Evolutionary conservation across 2,113 vertebrate genomes (phyloP).

Genomic region (Ondatra zibethicus): DNA sequence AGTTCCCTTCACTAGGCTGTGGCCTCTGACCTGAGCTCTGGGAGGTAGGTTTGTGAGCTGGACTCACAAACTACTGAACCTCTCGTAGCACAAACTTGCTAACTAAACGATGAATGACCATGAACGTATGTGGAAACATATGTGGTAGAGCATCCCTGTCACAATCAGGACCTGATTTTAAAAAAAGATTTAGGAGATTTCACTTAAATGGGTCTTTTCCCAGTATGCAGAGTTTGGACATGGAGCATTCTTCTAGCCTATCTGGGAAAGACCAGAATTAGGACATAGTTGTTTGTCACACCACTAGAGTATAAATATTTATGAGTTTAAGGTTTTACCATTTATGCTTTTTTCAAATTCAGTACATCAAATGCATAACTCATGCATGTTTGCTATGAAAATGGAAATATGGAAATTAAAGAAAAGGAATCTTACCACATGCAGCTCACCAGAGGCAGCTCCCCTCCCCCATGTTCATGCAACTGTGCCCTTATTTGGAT

Average conservation of each 20-base stretch:
- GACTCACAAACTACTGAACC: too few relatives aligned
- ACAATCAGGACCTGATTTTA: background rate
- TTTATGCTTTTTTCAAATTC: constrained; percentile 22
- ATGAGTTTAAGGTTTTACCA: constrained; percentile 3
- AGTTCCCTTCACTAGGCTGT: too few relatives aligned
- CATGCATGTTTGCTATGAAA: background rate
- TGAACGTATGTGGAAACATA: background rate
- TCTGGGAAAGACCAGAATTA: background rate
- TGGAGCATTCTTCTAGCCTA: background rate
- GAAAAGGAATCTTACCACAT: background rate
- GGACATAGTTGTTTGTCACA: background rate
- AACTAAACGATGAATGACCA: constrained; percentile 16
- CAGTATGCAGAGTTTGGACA: background rate
- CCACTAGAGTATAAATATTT: constrained; percentile 22
- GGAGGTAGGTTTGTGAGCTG: too few relatives aligned
- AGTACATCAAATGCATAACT: constrained; percentile 52
- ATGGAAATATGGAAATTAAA: constrained; percentile 10
- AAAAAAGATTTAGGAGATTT: background rate
- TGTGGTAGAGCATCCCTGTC: background rate
- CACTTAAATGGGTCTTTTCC: background rate
- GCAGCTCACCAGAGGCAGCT: background rate
- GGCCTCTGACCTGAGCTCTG: too few relatives aligned
- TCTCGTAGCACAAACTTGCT: background rate
- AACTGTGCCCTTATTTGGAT: background rate
- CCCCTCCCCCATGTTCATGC: background rate